phyloP scores from a whole-genome alignment of 2,797 vertebrate genomes.

The Danio jaintianensis region DNA sequence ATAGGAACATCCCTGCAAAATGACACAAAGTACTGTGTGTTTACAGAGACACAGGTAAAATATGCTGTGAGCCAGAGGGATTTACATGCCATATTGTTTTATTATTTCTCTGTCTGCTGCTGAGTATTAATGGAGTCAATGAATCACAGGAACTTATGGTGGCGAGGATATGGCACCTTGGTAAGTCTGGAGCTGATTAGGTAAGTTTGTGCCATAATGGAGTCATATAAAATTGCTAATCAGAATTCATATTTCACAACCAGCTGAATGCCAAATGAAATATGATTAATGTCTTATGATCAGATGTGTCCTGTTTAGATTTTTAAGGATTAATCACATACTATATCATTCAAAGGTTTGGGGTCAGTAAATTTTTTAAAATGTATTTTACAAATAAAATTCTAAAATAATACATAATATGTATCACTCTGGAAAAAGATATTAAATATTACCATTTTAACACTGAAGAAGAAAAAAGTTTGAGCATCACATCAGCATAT shows the following conservation, averaged over 20 bases:
- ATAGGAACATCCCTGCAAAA: background rate
- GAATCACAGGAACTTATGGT: slow-evolving; percentile 18
- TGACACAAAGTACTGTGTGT: background rate
- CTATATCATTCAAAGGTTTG: too few relatives aligned
- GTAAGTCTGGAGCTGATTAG: slow-evolving; percentile 12
- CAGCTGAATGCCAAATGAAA: slow-evolving; percentile 7
- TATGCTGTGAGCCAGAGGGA: background rate
- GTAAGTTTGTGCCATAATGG: background rate
- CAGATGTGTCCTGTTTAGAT: too few relatives aligned
- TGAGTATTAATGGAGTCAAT: slow-evolving; percentile 23
- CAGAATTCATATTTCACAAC: background rate
- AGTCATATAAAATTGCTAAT: background rate
- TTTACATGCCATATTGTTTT: slow-evolving; percentile 3
- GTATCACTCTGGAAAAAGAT: too few relatives aligned
- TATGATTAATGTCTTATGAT: background rate
- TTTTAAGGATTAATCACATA: too few relatives aligned
- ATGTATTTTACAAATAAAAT: too few relatives aligned
- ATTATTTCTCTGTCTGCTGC: slow-evolving; percentile 13
- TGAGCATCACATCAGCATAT: too few relatives aligned
- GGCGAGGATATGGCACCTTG: slow-evolving; percentile 37
- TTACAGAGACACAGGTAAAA: slow-evolving; percentile 13
- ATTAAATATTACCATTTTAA: too few relatives aligned
- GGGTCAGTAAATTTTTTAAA: too few relatives aligned
- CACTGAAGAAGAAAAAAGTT: too few relatives aligned
- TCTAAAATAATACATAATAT: too few relatives aligned